These are phyloP conservation scores for Brachionus rubens DNA, from an alignment of 1,140 invertebrate species.

Conservation along the genomic window DNA sequence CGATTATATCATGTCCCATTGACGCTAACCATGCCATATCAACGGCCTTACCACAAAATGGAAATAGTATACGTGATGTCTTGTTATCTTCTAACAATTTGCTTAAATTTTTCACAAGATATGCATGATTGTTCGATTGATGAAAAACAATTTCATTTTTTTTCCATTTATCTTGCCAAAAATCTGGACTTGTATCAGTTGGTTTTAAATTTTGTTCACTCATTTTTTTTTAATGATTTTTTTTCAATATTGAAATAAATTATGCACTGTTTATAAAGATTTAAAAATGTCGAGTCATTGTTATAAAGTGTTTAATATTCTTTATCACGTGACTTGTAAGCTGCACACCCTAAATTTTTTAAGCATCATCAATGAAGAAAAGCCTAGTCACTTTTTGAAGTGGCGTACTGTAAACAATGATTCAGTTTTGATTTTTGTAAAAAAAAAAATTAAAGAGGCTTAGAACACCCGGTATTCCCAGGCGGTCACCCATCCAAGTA, in stretches of 20 bases:
- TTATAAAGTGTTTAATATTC: no score
- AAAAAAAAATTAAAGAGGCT: no score
- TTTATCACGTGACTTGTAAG: no score
- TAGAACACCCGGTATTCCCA: no score
- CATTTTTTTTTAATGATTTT: background rate
- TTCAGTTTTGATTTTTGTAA: no score
- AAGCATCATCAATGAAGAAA: no score
- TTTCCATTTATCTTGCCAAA: conserved; percentile 12
- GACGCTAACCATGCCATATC: conserved; percentile 39
- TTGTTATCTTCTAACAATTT: background rate
- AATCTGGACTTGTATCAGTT: background rate
- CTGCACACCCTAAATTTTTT: no score
- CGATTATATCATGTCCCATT: conserved; percentile 1
- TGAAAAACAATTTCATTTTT: conserved; percentile 25
- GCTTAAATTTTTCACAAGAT: background rate
- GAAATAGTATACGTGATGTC: background rate
- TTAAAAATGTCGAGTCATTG: conserved; percentile 8
- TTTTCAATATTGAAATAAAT: background rate
- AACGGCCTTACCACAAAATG: conserved; percentile 14
- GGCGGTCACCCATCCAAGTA: no score
- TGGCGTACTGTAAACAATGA: no score
- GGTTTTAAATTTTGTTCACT: background rate
- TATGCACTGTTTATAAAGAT: background rate
- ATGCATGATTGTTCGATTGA: background rate
- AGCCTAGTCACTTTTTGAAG: no score